A percentile compares a stretch with the other conserved stretches of the same genome.
Conservation (phyloP, 2,113 vertebrate species). For the Dinomys branickii region DNA sequence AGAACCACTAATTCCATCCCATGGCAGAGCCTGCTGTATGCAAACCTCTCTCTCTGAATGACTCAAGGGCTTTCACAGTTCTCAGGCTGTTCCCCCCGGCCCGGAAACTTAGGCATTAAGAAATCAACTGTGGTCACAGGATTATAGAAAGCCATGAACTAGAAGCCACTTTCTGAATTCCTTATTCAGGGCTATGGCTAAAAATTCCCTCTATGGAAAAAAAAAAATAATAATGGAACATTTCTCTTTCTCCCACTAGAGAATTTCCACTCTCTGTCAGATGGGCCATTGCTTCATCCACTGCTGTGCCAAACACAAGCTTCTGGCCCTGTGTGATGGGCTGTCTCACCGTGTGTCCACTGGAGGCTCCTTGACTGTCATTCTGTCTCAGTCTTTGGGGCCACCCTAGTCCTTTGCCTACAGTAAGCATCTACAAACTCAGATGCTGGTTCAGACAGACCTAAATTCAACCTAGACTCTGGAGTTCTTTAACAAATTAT, state of each 20-base stretch:
- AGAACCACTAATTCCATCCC: neutral
- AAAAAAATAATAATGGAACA: neutral
- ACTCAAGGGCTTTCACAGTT: neutral
- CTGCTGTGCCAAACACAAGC: neutral
- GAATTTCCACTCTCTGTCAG: neutral
- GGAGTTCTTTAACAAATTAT: neutral
- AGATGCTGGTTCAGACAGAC: neutral
- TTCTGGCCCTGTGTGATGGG: neutral
- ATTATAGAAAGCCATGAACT: neutral
- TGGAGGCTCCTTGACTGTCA: neutral
- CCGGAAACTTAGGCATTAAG: neutral
- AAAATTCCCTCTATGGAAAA: neutral
- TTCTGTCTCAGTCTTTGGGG: neutral
- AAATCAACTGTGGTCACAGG: neutral
- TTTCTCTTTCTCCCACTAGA: slow-evolving; percentile 32
- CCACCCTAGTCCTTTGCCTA: neutral
- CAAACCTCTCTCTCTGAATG: neutral
- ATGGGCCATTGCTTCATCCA: neutral
- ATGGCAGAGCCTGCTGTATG: neutral
- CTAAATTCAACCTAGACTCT: neutral
- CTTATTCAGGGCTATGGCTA: neutral
- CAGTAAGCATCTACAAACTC: neutral
- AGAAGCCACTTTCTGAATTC: slow-evolving; percentile 16
- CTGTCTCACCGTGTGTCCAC: rapidly evolving
- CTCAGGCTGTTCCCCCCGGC: neutral